A percentile compares a stretch with the other conserved stretches of the same genome.
Conservation (phyloP, 2,797 vertebrate genomes). For the Melanotaenia trifasciata region DNA sequence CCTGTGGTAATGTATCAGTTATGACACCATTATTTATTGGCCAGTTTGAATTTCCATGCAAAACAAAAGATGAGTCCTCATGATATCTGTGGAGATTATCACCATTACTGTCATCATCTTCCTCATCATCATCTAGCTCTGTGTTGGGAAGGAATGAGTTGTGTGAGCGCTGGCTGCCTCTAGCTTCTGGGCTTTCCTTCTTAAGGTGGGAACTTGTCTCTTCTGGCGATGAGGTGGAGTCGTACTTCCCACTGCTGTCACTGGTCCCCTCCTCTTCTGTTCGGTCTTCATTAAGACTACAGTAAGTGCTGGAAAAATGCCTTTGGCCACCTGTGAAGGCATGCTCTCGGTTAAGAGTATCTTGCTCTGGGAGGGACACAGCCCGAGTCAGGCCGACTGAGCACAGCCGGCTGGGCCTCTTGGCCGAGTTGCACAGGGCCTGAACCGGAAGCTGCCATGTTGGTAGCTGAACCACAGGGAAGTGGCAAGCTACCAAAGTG, state of each 20-base stretch:
- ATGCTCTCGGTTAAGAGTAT: constrained; percentile 84
- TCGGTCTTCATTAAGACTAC: constrained; percentile 72
- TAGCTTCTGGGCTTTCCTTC: constrained; percentile 33
- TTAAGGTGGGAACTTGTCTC: constrained; percentile 53
- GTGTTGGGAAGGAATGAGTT: constrained; percentile 89
- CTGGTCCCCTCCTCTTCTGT: constrained; percentile 72
- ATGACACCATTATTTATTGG: constrained; percentile 75
- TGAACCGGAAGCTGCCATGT: constrained; percentile 89
- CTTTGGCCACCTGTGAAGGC: constrained; percentile 77
- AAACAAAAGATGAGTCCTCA: constrained; percentile 80
- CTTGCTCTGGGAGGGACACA: constrained; percentile 85
- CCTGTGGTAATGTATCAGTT: constrained; percentile 45
- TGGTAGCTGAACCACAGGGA: constrained; percentile 87
- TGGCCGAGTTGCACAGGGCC: constrained; percentile 80
- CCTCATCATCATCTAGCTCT: constrained; percentile 85
- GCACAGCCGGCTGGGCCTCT: constrained; percentile 85
- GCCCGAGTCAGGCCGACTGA: constrained; percentile 83
- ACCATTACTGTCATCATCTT: constrained; percentile 83
- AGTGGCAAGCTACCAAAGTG: constrained; percentile 92
- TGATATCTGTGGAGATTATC: constrained; percentile 78
- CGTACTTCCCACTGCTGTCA: constrained; percentile 72
- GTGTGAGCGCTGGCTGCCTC: constrained; percentile 71
- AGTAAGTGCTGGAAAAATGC: constrained; percentile 73
- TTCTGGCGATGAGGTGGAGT: constrained; percentile 73
- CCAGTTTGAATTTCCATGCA: constrained; percentile 82